phyloP scores from a whole-genome alignment of 2,888 invertebrate species.

The Amblyjoppa proteus region DNA sequence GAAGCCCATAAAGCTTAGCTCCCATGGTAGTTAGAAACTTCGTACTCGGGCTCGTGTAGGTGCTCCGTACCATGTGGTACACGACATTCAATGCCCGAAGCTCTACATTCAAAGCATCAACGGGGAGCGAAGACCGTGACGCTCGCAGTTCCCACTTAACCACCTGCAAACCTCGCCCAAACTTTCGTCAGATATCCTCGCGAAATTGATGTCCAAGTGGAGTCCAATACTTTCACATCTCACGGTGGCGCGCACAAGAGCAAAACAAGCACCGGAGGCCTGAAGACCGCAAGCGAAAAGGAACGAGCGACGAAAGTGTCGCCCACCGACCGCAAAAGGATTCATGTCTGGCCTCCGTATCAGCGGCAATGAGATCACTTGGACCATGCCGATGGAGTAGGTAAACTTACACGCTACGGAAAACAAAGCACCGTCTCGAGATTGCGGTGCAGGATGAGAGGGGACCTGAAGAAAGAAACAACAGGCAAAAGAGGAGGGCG shows the following conservation, averaged over 20 bases:
- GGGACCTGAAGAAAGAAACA: slow-evolving; percentile 32
- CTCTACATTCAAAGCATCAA: slow-evolving; percentile 1
- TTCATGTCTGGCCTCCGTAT: neutral
- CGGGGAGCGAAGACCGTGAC: neutral
- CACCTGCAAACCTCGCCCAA: neutral
- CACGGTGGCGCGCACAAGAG: too few relatives aligned
- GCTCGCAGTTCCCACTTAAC: neutral
- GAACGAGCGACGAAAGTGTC: too few relatives aligned
- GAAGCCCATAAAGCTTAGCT: slow-evolving; percentile 46
- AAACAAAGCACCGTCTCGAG: slow-evolving; percentile 15
- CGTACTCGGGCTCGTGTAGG: slow-evolving; percentile 26
- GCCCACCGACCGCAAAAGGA: neutral
- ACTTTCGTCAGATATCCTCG: neutral
- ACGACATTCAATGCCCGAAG: slow-evolving; percentile 1
- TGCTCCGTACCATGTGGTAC: neutral
- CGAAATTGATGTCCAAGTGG: neutral
- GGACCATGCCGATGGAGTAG: slow-evolving; percentile 28
- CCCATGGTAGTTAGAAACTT: slow-evolving; percentile 53
- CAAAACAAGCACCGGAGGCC: too few relatives aligned
- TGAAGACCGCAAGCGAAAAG: too few relatives aligned
- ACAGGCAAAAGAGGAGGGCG: slow-evolving; percentile 1
- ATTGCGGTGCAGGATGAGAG: slow-evolving; percentile 19
- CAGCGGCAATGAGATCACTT: slow-evolving; percentile 31
- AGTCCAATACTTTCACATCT: neutral
- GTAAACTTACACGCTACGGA: slow-evolving; percentile 23